These are phyloP conservation scores for Saguinus midas DNA, from an alignment of 2,113 vertebrate species.

Conservation along the genomic window DNA sequence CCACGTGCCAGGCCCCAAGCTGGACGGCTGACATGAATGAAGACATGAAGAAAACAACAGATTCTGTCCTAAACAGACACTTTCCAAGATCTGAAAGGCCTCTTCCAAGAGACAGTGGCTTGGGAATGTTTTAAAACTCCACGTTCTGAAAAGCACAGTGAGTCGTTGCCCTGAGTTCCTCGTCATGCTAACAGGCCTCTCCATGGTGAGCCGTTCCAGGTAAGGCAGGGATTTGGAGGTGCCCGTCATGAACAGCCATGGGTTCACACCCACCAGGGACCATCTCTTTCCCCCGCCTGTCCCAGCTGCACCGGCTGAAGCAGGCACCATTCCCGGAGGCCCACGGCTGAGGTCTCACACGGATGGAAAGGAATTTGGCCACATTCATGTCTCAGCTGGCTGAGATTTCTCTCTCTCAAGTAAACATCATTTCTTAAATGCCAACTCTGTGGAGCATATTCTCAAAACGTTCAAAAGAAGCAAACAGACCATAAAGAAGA, in stretches of 20 bases:
- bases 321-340: too few relatives aligned
- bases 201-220: accelerated
- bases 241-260: background rate
- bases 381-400: background rate
- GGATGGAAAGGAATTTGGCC: background rate
- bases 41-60: background rate
- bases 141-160: background rate
- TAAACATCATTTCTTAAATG: constrained; percentile 10
- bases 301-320: accelerated
- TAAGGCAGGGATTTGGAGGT: background rate
- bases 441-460: background rate
- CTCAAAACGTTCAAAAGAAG: background rate
- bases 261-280: background rate
- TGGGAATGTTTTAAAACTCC: background rate
- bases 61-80: too few relatives aligned
- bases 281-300: accelerated
- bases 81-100: background rate
- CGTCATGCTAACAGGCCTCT: accelerated
- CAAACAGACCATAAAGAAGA: background rate
- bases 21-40: too few relatives aligned
- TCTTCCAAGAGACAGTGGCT: accelerated
- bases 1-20: background rate
- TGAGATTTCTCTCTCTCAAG: background rate
- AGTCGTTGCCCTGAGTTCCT: background rate
- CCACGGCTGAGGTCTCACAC: accelerated